Evolutionary conservation across 30 jellyfish, hydroid and myxozoan genomes (phyloP).

Genomic region (Hydractinia echinata): DNA sequence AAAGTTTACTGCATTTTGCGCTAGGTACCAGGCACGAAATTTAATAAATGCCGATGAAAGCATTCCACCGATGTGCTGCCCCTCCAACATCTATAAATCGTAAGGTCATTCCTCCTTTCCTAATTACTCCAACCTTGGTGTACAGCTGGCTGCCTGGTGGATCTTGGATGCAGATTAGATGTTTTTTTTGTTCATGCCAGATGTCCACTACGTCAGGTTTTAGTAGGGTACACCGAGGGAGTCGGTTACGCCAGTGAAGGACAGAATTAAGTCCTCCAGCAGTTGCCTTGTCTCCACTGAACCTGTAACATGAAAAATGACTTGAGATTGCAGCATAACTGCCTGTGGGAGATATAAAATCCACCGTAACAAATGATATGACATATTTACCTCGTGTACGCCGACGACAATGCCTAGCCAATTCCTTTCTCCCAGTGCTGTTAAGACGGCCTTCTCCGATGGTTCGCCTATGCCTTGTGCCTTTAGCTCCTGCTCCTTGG

Average conservation of each 20-base stretch:
- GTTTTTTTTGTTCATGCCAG: constrained; percentile 43
- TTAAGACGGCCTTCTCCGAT: constrained; percentile 33
- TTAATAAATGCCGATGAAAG: constrained; percentile 20
- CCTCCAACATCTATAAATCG: constrained; percentile 52
- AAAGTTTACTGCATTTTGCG: constrained; percentile 39
- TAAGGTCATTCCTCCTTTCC: constrained; percentile 25
- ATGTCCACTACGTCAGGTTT: not conserved
- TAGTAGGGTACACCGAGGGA: constrained; percentile 52
- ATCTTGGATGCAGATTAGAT: constrained; percentile 47
- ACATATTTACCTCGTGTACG: too few relatives aligned
- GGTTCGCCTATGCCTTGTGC: constrained; percentile 23
- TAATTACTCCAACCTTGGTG: constrained; percentile 25
- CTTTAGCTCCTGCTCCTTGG: constrained; percentile 35
- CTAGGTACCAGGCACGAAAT: constrained; percentile 16
- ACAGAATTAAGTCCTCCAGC: constrained; percentile 32
- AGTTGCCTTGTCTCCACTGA: constrained; percentile 24
- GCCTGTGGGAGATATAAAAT: too few relatives aligned
- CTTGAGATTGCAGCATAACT: too few relatives aligned
- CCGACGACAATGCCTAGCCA: too few relatives aligned
- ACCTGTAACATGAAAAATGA: constrained; percentile 42
- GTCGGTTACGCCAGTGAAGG: constrained; percentile 39
- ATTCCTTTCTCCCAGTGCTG: too few relatives aligned
- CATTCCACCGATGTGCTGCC: constrained; percentile 48
- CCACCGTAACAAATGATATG: too few relatives aligned
- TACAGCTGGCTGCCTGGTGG: constrained; percentile 35